A percentile compares a stretch with the other conserved stretches of the same genome.
phyloP scores from a whole-genome alignment of 2,888 invertebrate species.

The Thecocarcelia acutangulata region DNA sequence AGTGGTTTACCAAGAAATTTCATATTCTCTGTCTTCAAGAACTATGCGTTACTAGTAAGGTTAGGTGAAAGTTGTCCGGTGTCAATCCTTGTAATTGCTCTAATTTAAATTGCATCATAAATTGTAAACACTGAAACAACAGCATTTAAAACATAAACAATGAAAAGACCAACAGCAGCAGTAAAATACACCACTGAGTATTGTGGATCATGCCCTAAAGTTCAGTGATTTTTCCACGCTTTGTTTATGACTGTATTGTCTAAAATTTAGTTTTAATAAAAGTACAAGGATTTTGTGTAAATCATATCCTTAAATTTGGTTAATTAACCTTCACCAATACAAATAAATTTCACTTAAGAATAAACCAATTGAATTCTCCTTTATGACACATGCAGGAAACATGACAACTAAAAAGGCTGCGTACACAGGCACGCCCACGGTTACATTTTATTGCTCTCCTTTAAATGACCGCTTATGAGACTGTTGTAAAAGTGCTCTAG shows the following conservation, averaged over 20 bases:
- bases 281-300: neutral
- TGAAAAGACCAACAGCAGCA: constrained; percentile 18
- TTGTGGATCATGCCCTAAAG: constrained; percentile 3
- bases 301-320: constrained; percentile 37
- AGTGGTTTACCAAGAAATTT: constrained; percentile 56
- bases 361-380: constrained; percentile 16
- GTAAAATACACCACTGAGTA: constrained; percentile 48
- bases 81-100: constrained; percentile 68
- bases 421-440: neutral
- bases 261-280: constrained; percentile 3
- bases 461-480: constrained; percentile 64
- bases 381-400: constrained; percentile 26
- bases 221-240: constrained; percentile 32
- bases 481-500: constrained; percentile 37
- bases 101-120: constrained; percentile 69
- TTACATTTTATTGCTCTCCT: constrained; percentile 57
- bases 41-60: neutral
- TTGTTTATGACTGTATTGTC: neutral
- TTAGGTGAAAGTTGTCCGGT: constrained; percentile 14
- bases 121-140: constrained; percentile 50
- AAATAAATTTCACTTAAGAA: neutral
- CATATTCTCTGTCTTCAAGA: neutral
- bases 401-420: constrained; percentile 25
- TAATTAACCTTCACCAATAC: constrained; percentile 55
- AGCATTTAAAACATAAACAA: neutral